phyloP scores from a whole-genome alignment of 2,888 invertebrate genomes.

The Cosmorhoe ocellata region DNA sequence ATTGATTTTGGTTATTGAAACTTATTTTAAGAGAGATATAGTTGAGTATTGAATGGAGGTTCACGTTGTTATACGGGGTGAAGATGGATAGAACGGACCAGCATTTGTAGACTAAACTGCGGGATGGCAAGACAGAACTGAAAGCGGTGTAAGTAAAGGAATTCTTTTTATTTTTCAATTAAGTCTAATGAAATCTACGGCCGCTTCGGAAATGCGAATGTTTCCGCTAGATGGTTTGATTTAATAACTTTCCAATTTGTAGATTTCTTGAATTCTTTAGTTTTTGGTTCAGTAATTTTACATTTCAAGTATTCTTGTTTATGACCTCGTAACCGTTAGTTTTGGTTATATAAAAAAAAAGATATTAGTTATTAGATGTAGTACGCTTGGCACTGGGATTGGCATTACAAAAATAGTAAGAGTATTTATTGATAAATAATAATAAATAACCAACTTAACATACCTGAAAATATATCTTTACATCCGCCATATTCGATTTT shows the following conservation, averaged over 20 bases:
- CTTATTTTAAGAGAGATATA: conserved; percentile 27
- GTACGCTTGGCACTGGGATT: too few species aligned
- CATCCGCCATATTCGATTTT: too few species aligned
- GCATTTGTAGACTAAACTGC: conserved; percentile 69
- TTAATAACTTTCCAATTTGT: conserved; percentile 27
- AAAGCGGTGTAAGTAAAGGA: conserved; percentile 67
- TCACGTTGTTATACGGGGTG: conserved; percentile 25
- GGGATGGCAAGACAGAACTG: conserved; percentile 59
- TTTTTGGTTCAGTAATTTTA: conserved; percentile 7
- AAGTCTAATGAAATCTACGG: conserved; percentile 65
- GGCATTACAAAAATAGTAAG: too few species aligned
- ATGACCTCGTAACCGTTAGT: neutral
- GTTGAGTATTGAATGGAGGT: conserved; percentile 26
- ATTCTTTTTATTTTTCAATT: conserved; percentile 72
- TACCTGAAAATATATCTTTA: too few species aligned
- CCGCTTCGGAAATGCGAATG: conserved; percentile 35
- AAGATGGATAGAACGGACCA: conserved; percentile 35
- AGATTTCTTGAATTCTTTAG: conserved; percentile 10
- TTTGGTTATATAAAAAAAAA: too few species aligned
- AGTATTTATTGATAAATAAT: too few species aligned
- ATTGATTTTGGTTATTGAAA: conserved; percentile 30
- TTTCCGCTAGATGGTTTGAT: conserved; percentile 34
- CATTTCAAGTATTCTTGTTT: neutral
- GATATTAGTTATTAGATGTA: too few species aligned
- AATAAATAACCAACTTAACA: too few species aligned